phyloP scores from a whole-genome alignment of 2,797 vertebrate species.

The Apogon hyalosoma region DNA sequence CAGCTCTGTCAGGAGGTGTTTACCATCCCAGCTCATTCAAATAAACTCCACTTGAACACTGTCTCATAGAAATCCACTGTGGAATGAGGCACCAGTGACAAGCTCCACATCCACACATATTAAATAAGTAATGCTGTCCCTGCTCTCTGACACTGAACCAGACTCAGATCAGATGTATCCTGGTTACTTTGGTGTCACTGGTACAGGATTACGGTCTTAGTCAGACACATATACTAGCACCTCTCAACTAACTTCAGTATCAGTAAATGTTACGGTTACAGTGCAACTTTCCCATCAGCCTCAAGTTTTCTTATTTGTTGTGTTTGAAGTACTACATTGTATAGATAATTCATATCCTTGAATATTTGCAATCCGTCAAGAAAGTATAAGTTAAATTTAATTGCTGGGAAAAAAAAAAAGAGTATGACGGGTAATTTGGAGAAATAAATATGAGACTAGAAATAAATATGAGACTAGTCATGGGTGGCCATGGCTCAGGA shows the following conservation, averaged over 20 bases:
- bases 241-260: neutral
- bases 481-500: too few relatives aligned
- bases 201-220: constrained; percentile 18
- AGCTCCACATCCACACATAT: constrained; percentile 35
- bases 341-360: too few relatives aligned
- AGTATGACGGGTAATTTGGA: too few relatives aligned
- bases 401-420: too few relatives aligned
- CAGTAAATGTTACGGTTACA: neutral
- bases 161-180: constrained; percentile 69
- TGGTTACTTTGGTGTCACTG: constrained; percentile 66
- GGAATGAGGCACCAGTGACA: constrained; percentile 37
- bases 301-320: too few relatives aligned
- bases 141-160: constrained; percentile 61
- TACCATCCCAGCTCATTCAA: constrained; percentile 27
- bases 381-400: too few relatives aligned
- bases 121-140: constrained; percentile 80
- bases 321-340: too few relatives aligned
- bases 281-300: too few relatives aligned
- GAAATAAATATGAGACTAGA: too few relatives aligned
- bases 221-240: constrained; percentile 1
- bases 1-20: constrained; percentile 27
- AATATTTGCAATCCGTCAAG: too few relatives aligned
- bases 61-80: constrained; percentile 32
- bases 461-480: too few relatives aligned
- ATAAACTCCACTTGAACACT: constrained; percentile 6